Evolutionary conservation across 2,113 vertebrate genomes (phyloP), one percentile per base, ranked within the genome.

Genomic region (Eupsittula cactorum): DNA sequence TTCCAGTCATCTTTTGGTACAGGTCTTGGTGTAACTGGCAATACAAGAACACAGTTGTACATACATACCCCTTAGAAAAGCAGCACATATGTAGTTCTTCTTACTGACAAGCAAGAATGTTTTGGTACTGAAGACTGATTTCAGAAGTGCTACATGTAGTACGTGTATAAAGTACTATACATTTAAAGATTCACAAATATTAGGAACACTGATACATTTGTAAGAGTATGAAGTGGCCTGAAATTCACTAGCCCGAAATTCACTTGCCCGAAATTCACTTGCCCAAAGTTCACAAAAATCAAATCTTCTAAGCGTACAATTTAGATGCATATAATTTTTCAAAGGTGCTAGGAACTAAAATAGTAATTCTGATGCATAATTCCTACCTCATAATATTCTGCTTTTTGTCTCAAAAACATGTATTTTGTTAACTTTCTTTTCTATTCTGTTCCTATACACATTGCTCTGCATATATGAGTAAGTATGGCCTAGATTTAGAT

Each of bases 381-480:
- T 59, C 79, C 39, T 71, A 55, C 16, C 2, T 68, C 6, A 60
- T 7, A 49, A 28, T 41, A 44, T 60, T 76, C 52, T 67, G 4
- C 1, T 20, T 27, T 90, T 63, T 17, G 39, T 50, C 28, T 27
- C 70, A 29, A 57, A 70, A 93, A n/a, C 0, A 0, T 27, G 1
- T 44, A 27, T 42, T 74, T 82, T 89, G 1, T 11, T 27, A 65
- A 11, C 23, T 68, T 82, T 46, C 29, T 44, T 85, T 78, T 50
- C 24, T 59, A 2, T 29, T 89, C 28, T 81, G 15, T 67, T 11
- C 5, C 57, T 13, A 42, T 75, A 82, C 9, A 50, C 7, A 25
- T 17, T 49, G 8, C 7, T 90, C 9, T 90, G 44, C 68, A 59
- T 62, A 53, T 27, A 35, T 25, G 1, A 78, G 7, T 60, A 76